These are phyloP conservation scores for Amphiprion percula DNA, from an alignment of 2,113 vertebrate species.

Conservation along the genomic window DNA sequence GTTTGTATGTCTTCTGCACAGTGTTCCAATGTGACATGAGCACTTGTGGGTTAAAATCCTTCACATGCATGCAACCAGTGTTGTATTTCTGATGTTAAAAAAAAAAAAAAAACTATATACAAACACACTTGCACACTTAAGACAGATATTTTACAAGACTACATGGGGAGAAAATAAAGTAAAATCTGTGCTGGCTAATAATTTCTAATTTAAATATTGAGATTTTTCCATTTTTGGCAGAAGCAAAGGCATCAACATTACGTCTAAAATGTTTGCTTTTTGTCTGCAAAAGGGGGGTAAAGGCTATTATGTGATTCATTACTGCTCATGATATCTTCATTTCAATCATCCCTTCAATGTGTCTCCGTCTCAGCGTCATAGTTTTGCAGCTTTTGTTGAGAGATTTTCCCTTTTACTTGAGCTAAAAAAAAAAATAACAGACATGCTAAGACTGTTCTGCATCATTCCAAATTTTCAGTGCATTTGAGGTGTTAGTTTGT, in stretches of 20 bases:
- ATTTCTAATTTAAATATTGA: background rate
- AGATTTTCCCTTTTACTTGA: no score
- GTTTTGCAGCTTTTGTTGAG: no score
- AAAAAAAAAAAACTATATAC: background rate
- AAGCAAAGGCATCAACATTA: no score
- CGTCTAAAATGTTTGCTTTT: no score
- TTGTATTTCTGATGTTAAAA: slow-evolving; percentile 79
- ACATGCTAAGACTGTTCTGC: no score
- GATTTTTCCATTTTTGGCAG: no score
- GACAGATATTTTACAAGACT: background rate
- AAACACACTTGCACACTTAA: background rate
- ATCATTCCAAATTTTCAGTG: no score
- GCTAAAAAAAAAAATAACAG: no score
- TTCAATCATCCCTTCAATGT: slow-evolving; percentile 2
- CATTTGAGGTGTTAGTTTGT: no score
- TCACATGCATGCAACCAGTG: slow-evolving; percentile 80
- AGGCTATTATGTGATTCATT: background rate
- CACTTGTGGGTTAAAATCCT: slow-evolving; percentile 83
- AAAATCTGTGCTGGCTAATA: background rate
- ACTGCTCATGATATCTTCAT: slow-evolving; percentile 7
- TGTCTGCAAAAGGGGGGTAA: background rate
- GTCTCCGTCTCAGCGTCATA: background rate
- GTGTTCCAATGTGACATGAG: slow-evolving; percentile 80
- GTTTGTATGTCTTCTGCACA: slow-evolving; percentile 21
- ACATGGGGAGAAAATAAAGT: background rate